These are phyloP conservation scores for Dasyurus viverrinus DNA, from an alignment of 2,113 vertebrate genomes.

Conservation along the genomic window DNA sequence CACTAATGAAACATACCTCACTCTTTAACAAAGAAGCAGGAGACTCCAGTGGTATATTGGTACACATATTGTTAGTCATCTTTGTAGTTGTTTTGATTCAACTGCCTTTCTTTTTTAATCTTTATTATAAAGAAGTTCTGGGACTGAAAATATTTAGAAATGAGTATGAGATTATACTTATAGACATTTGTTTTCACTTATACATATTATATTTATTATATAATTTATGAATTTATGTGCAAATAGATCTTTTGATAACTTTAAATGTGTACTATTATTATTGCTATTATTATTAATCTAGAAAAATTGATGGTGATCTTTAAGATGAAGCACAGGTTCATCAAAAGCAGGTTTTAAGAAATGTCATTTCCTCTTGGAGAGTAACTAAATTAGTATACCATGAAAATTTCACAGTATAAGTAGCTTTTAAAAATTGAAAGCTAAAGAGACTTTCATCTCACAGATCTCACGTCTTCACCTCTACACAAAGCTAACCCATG, in stretches of 20 bases:
- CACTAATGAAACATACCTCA: not conserved
- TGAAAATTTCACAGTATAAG: not conserved
- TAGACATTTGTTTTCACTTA: too few species aligned
- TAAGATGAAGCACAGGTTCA: not conserved
- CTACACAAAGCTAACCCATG: not conserved
- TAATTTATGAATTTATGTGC: not conserved
- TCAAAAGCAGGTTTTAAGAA: not conserved
- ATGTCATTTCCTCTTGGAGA: not conserved
- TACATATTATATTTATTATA: not conserved
- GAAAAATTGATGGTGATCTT: not conserved
- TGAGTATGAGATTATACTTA: not conserved
- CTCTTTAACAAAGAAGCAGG: not conserved
- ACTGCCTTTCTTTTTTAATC: not conserved
- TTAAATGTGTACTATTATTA: not conserved
- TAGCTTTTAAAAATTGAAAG: not conserved
- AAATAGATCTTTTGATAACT: not conserved
- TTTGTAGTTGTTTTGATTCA: not conserved
- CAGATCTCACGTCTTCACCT: not conserved
- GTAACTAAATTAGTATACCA: not conserved
- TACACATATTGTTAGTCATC: not conserved
- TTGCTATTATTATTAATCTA: not conserved
- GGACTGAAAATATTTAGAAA: not conserved
- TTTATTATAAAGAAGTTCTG: not conserved
- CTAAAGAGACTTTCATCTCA: not conserved
- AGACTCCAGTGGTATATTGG: not conserved